Evolutionary conservation across 2,797 vertebrate species (phyloP).

Genomic region (Sorex maritimensis): DNA sequence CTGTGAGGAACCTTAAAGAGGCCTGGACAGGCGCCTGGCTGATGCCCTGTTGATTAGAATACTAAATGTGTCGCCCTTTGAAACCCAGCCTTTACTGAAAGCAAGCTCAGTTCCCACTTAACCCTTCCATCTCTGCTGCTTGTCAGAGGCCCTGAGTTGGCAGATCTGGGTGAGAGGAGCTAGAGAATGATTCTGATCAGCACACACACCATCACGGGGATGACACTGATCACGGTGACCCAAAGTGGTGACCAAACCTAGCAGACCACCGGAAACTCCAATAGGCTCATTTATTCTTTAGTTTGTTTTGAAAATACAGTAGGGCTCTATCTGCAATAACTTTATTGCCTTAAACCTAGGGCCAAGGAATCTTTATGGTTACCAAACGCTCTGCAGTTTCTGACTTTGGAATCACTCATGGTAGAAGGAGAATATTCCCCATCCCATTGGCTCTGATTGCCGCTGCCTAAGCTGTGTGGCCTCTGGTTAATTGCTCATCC

Average conservation of each 20-base stretch:
- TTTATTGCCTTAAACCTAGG: neutral
- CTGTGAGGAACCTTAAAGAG: conserved; percentile 79
- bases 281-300: neutral
- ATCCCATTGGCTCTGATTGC: neutral
- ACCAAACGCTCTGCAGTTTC: neutral
- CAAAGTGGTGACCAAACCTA: neutral
- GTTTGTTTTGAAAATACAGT: conserved; percentile 32
- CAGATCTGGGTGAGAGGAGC: neutral
- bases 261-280: neutral
- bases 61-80: conserved; percentile 41
- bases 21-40: conserved; percentile 81
- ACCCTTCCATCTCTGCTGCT: neutral
- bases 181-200: neutral
- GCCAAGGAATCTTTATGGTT: neutral
- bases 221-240: neutral
- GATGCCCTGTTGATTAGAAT: conserved; percentile 86
- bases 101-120: conserved; percentile 11
- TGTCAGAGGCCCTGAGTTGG: neutral
- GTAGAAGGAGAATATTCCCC: too few species aligned
- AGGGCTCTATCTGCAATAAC: too few species aligned
- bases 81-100: conserved; percentile 56
- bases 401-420: neutral
- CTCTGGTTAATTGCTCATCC: neutral
- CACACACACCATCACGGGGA: neutral
- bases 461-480: neutral